Conservation (phyloP, 2,797 vertebrate genomes). For the Prionace glauca region DNA sequence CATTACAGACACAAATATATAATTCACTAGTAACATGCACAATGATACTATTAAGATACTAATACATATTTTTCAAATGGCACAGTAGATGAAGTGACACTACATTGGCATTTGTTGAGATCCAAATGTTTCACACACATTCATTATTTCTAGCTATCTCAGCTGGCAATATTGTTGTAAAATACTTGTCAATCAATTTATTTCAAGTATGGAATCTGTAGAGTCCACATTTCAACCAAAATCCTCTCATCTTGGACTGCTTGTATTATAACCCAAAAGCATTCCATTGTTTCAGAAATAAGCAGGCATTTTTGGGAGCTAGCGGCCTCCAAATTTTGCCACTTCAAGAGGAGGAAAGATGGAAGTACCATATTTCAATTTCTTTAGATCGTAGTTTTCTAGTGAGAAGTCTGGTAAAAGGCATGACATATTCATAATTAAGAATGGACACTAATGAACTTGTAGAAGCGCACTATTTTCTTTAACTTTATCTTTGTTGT, state of each 20-base stretch:
- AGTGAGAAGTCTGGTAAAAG: not conserved
- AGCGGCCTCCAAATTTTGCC: not conserved
- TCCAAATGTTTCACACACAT: not conserved
- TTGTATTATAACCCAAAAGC: not conserved
- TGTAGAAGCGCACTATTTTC: too few species aligned
- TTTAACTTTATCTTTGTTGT: too few species aligned
- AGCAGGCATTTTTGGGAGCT: not conserved
- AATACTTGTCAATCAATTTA: not conserved
- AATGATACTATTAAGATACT: not conserved
- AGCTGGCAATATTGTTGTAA: not conserved
- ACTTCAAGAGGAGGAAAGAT: not conserved
- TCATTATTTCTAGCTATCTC: not conserved
- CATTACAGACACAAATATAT: not conserved
- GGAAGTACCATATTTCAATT: not conserved
- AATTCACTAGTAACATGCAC: not conserved
- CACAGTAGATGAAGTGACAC: not conserved
- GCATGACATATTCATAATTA: too few species aligned
- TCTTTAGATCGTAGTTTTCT: not conserved
- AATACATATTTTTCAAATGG: not conserved
- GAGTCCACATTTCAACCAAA: not conserved
- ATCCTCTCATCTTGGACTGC: not conserved
- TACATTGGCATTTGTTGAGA: not conserved
- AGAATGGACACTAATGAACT: too few species aligned
- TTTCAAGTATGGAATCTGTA: not conserved
- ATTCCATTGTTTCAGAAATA: not conserved